Conservation (phyloP, 2,888 invertebrate genomes). For the Poecilobothrus nobilitatus region DNA sequence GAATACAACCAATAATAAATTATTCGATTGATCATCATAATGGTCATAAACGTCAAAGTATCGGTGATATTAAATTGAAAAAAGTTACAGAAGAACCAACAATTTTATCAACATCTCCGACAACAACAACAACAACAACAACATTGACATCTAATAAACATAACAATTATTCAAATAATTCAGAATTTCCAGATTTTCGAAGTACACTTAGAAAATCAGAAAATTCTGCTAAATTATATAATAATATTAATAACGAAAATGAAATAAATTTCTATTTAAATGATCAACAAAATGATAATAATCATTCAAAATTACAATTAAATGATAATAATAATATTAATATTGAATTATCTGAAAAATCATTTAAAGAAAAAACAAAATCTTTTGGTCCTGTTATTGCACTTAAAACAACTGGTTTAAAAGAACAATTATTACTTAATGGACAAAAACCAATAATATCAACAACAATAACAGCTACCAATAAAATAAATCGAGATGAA, state of each 20-base stretch:
- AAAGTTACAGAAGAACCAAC: background rate
- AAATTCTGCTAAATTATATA: slow-evolving; percentile 22
- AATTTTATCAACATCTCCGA: slow-evolving; percentile 7
- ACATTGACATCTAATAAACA: slow-evolving; percentile 11
- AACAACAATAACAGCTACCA: too few relatives aligned
- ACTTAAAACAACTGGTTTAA: background rate
- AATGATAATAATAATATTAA: background rate
- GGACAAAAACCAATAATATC: background rate
- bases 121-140: slow-evolving; percentile 10
- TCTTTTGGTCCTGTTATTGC: slow-evolving; percentile 15
- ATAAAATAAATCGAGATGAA: too few relatives aligned
- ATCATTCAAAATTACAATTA: slow-evolving; percentile 11
- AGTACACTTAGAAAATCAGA: slow-evolving; percentile 24
- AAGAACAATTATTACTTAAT: background rate
- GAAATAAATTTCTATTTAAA: slow-evolving; percentile 7
- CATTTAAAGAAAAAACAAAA: slow-evolving; percentile 17
- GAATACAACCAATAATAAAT: background rate
- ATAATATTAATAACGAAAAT: slow-evolving; percentile 19
- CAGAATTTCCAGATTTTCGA: background rate
- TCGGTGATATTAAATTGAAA: background rate
- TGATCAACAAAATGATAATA: background rate
- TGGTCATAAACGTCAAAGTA: background rate
- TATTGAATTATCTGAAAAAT: slow-evolving; percentile 19
- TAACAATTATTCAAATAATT: background rate
- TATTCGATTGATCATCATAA: background rate